Evolutionary conservation across 2,797 vertebrate genomes (phyloP), one percentile per base, ranked within the genome.

Genomic region (Sandelia bainsii): DNA sequence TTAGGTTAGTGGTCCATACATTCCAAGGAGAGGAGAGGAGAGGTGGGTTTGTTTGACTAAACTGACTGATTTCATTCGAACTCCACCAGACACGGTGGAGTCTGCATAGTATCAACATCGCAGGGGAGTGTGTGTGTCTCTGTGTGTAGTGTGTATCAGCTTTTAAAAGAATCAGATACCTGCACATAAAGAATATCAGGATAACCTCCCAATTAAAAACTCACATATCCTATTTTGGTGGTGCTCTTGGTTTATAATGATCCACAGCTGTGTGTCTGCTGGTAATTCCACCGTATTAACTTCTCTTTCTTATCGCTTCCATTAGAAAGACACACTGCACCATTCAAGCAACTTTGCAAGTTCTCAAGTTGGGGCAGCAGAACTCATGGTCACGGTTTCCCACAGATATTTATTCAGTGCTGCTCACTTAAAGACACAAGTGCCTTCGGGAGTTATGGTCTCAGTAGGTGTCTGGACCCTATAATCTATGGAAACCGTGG

Each of bases 1-100:
- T 91, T 88, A 79, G 83, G 83, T 88, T 89, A 79, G 77, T 79
- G 75, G 79, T 86, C 74, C 78, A 87, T 92, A 91, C 92, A 93
- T 92, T 89, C 89, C 84, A 86, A 75, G 29, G 54, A 60, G 20
- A 61, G 64, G 9, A 39, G 20, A 75, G 25, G 50, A 52, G 54
- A 22, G 23, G 37, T 14, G 46, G 20, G 25, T 62, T 75, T 74
- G 69, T 86, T 83, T 81, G 73, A 79, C 65, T 76, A 58, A 63
- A 85, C 60, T 73, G 69, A 75, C 44, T 59, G 67, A 82, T 62
- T 87, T 75, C 40, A 8, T 74, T 81, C 37, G 13, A n/a, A 66
- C 75, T 81, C 48, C 68, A 67, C 48, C 77, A 83, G 86, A 87
- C 87, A 88, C n/a, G 0, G 75, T 42, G 70, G 75, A 84, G 87